phyloP scores from a whole-genome alignment of 2,113 vertebrate genomes.

The Nothobranchius kuhntae region DNA sequence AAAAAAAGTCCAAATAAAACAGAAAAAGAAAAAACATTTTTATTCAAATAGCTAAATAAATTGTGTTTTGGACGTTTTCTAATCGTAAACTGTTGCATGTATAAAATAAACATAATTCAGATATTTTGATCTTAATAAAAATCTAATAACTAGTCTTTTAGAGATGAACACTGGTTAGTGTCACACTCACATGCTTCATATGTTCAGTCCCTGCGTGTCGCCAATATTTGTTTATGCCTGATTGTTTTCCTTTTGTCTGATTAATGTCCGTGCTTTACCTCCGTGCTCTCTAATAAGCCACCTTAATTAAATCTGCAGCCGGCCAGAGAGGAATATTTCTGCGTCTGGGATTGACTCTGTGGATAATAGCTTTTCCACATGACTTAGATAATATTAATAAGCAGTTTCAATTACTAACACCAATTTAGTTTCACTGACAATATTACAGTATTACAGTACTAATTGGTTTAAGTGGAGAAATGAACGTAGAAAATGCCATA shows the following conservation, averaged over 20 bases:
- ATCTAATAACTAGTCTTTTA: background rate
- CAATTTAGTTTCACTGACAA: constrained; percentile 11
- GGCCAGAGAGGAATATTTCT: constrained; percentile 13
- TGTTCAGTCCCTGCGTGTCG: constrained; percentile 11
- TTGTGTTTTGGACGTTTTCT: too few relatives aligned
- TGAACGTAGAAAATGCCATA: constrained; percentile 3
- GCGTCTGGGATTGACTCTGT: constrained; percentile 11
- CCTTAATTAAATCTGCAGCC: constrained; percentile 39
- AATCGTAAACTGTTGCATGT: background rate
- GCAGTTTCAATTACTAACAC: constrained; percentile 23
- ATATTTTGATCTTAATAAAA: background rate
- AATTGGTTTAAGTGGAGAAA: constrained; percentile 2
- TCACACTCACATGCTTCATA: background rate
- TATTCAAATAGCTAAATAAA: too few relatives aligned
- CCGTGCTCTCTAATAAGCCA: constrained; percentile 40
- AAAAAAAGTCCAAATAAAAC: too few relatives aligned
- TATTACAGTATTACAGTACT: background rate
- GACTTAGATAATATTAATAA: constrained; percentile 36
- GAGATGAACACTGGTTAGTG: background rate
- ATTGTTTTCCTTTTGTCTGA: constrained; percentile 40
- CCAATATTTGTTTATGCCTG: constrained; percentile 29
- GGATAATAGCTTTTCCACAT: constrained; percentile 26
- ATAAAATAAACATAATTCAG: background rate
- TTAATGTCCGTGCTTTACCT: constrained; percentile 49
- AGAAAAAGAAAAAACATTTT: too few relatives aligned